phyloP scores from a whole-genome alignment of 2,888 invertebrate species.

The Mimumesa dahlbomi region DNA sequence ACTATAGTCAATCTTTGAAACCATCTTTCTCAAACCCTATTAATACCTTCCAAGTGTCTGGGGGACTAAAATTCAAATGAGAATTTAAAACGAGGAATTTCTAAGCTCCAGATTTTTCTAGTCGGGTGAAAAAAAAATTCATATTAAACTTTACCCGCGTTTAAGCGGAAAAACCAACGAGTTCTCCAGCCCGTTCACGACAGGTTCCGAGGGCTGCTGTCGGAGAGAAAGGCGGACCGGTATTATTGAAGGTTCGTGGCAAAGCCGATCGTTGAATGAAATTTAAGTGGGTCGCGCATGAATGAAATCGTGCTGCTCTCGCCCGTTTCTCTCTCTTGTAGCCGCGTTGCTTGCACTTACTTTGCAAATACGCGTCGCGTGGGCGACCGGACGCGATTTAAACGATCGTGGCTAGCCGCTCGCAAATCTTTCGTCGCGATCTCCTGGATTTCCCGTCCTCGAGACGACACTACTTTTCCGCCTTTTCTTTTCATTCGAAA shows the following conservation, averaged over 20 bases:
- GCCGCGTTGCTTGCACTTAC: constrained; percentile 17
- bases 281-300: constrained; percentile 75
- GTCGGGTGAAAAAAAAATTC: too few species aligned
- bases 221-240: constrained; percentile 67
- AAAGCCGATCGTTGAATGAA: constrained; percentile 71
- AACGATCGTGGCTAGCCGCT: constrained; percentile 60
- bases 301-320: constrained; percentile 66
- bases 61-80: too few species aligned
- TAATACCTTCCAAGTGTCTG: too few species aligned
- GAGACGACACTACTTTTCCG: constrained; percentile 2
- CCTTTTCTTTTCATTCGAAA: background rate
- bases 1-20: too few species aligned
- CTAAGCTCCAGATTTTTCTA: too few species aligned
- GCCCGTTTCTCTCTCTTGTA: constrained; percentile 15
- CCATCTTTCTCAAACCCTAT: too few species aligned
- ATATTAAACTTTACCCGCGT: too few species aligned
- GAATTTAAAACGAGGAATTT: too few species aligned
- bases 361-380: constrained; percentile 54
- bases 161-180: background rate
- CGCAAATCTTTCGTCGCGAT: constrained; percentile 49
- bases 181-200: constrained; percentile 1
- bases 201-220: constrained; percentile 38
- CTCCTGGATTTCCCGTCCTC: constrained; percentile 32
- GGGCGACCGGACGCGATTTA: constrained; percentile 75
- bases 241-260: constrained; percentile 52